Conservation (phyloP, 2,113 vertebrate genomes). For the Lates calcarifer region DNA sequence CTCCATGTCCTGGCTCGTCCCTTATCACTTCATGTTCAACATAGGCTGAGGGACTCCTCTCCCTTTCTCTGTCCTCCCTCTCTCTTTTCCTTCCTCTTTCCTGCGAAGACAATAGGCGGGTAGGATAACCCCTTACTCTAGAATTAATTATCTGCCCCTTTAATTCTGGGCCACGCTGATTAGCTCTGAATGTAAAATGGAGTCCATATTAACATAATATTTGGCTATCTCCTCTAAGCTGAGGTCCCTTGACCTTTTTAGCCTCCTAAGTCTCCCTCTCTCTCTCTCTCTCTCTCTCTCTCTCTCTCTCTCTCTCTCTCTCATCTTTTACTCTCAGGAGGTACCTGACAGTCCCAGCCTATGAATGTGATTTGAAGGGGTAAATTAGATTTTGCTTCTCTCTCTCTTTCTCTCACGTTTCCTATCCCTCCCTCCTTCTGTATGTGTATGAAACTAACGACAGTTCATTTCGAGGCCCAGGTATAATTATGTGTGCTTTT, state of each 20-base stretch:
- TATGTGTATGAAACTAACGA: constrained; percentile 85
- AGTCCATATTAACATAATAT: constrained; percentile 89
- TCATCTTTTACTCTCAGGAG: constrained; percentile 82
- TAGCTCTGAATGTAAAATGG: constrained; percentile 85
- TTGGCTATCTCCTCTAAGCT: constrained; percentile 85
- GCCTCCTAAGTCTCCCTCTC: constrained; percentile 72
- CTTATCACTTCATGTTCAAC: constrained; percentile 84
- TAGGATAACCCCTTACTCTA: constrained; percentile 85
- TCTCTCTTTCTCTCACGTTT: constrained; percentile 71
- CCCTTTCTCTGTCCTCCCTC: constrained; percentile 53
- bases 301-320: constrained; percentile 56
- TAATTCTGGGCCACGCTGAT: constrained; percentile 86
- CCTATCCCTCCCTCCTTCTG: constrained; percentile 59
- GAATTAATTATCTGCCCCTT: constrained; percentile 89
- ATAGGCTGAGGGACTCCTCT: constrained; percentile 80
- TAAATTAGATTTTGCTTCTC: constrained; percentile 85
- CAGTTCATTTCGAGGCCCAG: constrained; percentile 84
- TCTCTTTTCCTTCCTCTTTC: constrained; percentile 69
- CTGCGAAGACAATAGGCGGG: constrained; percentile 83
- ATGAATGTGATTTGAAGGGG: constrained; percentile 90
- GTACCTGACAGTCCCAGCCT: constrained; percentile 87
- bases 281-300: constrained; percentile 57
- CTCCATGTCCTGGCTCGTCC: constrained; percentile 80
- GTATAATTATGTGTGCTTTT: constrained; percentile 85
- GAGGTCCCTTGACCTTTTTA: constrained; percentile 84